A percentile compares a stretch with the other conserved stretches of the same genome.
phyloP scores from a whole-genome alignment of 2,113 vertebrate genomes.

The Pandion haliaetus region DNA sequence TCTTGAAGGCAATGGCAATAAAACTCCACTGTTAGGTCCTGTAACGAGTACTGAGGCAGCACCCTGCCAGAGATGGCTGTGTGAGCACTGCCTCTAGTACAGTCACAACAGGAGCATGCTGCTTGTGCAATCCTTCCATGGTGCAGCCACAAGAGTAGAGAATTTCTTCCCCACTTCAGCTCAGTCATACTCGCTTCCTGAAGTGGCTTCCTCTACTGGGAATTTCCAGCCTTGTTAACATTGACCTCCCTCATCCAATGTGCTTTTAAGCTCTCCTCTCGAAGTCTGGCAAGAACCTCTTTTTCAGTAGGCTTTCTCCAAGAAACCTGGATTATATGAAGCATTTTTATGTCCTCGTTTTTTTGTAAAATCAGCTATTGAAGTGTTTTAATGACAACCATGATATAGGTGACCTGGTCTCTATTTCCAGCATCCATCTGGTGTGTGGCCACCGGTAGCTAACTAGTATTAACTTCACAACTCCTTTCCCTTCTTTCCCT shows the following conservation, averaged over 20 bases:
- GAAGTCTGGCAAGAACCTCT: neutral
- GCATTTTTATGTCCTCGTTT: neutral
- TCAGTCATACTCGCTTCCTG: neutral
- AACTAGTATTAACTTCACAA: neutral
- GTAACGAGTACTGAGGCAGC: neutral
- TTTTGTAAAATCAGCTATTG: neutral
- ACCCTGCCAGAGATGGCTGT: neutral
- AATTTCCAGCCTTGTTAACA: neutral
- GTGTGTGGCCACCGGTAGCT: neutral
- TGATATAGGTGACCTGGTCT: neutral
- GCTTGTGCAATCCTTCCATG: neutral
- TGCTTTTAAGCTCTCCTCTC: neutral
- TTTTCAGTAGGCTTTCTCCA: neutral
- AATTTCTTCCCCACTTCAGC: neutral
- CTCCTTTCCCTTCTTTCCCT: neutral
- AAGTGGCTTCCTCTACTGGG: neutral
- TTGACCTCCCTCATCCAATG: neutral
- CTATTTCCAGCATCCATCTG: neutral
- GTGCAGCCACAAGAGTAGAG: neutral
- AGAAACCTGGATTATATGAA: neutral
- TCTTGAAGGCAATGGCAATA: neutral
- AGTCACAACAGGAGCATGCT: neutral
- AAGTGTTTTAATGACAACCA: neutral
- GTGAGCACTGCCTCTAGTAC: neutral
- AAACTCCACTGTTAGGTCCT: neutral